phyloP scores from a whole-genome alignment of 2,797 vertebrate genomes.

The Denticeps clupeoides region DNA sequence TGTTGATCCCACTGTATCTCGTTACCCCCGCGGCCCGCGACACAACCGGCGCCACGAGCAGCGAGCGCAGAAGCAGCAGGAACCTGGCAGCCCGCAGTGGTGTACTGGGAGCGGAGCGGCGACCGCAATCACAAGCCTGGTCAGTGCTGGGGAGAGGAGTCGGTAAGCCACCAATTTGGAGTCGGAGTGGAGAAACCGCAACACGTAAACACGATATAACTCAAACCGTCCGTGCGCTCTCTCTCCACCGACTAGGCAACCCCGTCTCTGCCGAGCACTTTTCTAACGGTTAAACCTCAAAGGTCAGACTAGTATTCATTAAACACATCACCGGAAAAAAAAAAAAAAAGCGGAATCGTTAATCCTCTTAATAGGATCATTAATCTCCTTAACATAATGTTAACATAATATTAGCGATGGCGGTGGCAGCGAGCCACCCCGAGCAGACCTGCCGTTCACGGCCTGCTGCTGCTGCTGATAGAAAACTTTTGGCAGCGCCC shows the following conservation, averaged over 20 bases:
- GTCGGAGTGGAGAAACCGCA: constrained; percentile 33
- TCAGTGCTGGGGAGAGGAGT: constrained; percentile 29
- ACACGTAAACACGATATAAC: constrained; percentile 33
- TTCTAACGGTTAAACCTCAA: too few relatives aligned
- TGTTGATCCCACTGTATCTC: too few relatives aligned
- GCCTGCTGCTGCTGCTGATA: too few relatives aligned
- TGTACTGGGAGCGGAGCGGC: constrained; percentile 18
- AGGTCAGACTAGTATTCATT: too few relatives aligned
- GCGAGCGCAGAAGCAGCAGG: neutral
- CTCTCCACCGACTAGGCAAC: neutral
- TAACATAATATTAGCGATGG: too few relatives aligned
- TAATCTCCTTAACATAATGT: too few relatives aligned
- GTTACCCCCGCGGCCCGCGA: neutral
- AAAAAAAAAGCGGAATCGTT: too few relatives aligned
- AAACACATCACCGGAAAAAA: too few relatives aligned
- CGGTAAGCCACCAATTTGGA: constrained; percentile 42
- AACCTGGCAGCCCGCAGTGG: neutral
- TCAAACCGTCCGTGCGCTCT: constrained; percentile 20
- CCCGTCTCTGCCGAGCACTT: neutral
- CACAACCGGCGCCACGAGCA: neutral
- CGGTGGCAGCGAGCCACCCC: too few relatives aligned
- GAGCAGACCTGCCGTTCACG: too few relatives aligned
- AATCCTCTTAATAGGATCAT: too few relatives aligned
- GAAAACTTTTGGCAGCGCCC: too few relatives aligned
- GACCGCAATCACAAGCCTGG: constrained; percentile 33